Base-by-base conservation (phyloP, 2,888 invertebrate genomes). In the Leucophenga montana region DNA sequence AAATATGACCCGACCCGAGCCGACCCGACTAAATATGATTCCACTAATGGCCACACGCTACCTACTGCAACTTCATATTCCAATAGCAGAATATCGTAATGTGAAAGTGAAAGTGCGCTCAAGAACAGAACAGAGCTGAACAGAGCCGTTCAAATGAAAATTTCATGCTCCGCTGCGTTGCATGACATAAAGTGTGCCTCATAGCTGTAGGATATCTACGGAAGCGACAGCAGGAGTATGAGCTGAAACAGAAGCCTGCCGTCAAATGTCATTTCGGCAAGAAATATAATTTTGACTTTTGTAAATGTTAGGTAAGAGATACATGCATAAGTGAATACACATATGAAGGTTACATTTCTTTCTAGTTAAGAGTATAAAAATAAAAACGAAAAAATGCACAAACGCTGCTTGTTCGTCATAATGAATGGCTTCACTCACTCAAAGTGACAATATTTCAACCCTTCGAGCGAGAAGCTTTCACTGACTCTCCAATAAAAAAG, bases 361-460 rank as follows among this genome's bases (percentile, higher is more conserved):
- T n/a, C n/a, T n/a, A 16, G 50, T 9, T 14, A 46, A 27, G n/a
- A n/a, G 33, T 14, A 13, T 59, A 31, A n/a, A 9, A 14, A 4
- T n/a, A 16, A 13, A 61, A 14, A 56, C 59, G 62, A 67, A 66
- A 66, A 68, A 68, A 70, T 64, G 66, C 54, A 39, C 70, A 68
- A 53, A 70, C 66, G 72, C 65, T 67, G 69, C 73, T 68, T 73
- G 56, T 56, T 75, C 70, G 70, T 71, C 72, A 73, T 82, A 82
- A 82, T 79, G 77, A 75, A 82, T 80, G 80, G 74, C 70, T 77
- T 78, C 83, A 83, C 80, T 85, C 82, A 85, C 81, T 85, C 81
- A 85, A 81, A 85, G 79, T 82, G 84, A 84, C 85, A 79, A 81
- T 81, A 78, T 77, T 79, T 75, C 73, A 68, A 66, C 54, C 65